Evolutionary conservation across 2,888 invertebrate genomes (phyloP).

Genomic region (Aquatica leii): DNA sequence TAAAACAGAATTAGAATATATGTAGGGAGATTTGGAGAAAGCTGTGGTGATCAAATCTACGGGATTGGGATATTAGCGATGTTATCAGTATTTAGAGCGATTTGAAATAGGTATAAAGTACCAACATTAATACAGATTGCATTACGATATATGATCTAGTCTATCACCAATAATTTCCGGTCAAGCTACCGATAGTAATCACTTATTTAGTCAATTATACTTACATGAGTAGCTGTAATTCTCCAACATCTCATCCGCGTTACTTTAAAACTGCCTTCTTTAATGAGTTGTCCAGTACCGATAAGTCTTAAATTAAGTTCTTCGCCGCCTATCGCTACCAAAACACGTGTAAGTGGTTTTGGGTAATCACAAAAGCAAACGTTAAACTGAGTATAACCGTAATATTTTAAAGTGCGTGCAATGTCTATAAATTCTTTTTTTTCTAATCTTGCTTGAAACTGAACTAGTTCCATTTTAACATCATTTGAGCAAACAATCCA

Average conservation of each 20-base stretch:
- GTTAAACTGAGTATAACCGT: slow-evolving; percentile 86
- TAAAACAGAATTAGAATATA: too few relatives aligned
- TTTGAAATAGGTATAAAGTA: too few relatives aligned
- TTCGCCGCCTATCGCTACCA: slow-evolving; percentile 85
- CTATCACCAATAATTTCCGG: too few relatives aligned
- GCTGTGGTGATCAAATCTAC: too few relatives aligned
- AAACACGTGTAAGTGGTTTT: slow-evolving; percentile 69
- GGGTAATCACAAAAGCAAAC: slow-evolving; percentile 82
- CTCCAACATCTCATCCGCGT: slow-evolving; percentile 98
- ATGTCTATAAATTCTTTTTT: slow-evolving; percentile 90
- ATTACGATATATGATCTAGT: too few relatives aligned
- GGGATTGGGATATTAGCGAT: too few relatives aligned
- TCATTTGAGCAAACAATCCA: slow-evolving; percentile 84
- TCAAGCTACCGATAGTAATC: not conserved
- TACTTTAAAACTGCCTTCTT: slow-evolving; percentile 89
- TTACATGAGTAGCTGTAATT: slow-evolving; percentile 85
- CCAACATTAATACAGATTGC: too few relatives aligned
- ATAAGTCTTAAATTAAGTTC: slow-evolving; percentile 80
- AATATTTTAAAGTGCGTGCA: slow-evolving; percentile 84
- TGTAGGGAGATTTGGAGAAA: too few relatives aligned
- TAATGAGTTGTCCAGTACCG: slow-evolving; percentile 66
- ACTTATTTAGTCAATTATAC: not conserved
- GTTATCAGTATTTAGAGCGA: too few relatives aligned
- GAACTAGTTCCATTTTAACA: slow-evolving; percentile 69
- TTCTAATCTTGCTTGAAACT: slow-evolving; percentile 78